Evolutionary conservation across 2,113 vertebrate species (phyloP).

Genomic region (Alethe diademata): DNA sequence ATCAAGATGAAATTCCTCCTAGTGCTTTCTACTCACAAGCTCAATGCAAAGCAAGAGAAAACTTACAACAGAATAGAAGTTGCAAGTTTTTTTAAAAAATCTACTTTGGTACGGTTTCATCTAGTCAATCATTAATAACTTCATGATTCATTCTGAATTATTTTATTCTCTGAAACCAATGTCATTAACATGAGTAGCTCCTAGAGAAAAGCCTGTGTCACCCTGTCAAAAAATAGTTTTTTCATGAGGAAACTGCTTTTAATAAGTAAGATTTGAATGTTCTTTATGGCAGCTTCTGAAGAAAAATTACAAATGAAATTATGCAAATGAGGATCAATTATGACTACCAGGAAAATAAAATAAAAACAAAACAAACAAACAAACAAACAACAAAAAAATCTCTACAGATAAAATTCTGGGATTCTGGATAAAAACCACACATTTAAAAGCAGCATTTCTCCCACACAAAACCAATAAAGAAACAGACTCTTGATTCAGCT

Average conservation of each 20-base stretch:
- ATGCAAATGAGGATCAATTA: neutral
- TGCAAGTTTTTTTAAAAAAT: neutral
- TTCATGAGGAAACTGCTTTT: slow-evolving; percentile 10
- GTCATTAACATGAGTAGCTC: slow-evolving; percentile 25
- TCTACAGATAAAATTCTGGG: neutral
- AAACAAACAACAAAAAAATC: too few relatives aligned
- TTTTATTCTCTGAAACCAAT: slow-evolving; percentile 7
- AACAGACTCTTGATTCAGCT: neutral
- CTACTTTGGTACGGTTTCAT: slow-evolving; percentile 3
- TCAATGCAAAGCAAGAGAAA: neutral
- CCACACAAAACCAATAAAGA: neutral
- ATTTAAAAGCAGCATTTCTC: slow-evolving; percentile 20
- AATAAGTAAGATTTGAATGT: slow-evolving; percentile 48
- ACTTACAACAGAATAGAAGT: slow-evolving; percentile 15
- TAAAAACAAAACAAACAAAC: neutral
- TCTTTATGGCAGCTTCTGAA: slow-evolving; percentile 28
- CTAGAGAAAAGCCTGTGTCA: neutral
- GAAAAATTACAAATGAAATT: slow-evolving; percentile 28
- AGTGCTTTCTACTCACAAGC: slow-evolving; percentile 4
- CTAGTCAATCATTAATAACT: slow-evolving; percentile 32
- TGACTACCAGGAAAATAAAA: neutral
- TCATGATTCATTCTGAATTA: slow-evolving; percentile 16
- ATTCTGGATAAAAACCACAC: neutral
- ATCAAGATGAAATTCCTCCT: slow-evolving; percentile 35
- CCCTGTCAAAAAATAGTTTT: slow-evolving; percentile 24